Evolutionary conservation across 2,888 invertebrate genomes (phyloP), one percentile per base, ranked within the genome.

Genomic region (Chrysolina haemoptera): DNA sequence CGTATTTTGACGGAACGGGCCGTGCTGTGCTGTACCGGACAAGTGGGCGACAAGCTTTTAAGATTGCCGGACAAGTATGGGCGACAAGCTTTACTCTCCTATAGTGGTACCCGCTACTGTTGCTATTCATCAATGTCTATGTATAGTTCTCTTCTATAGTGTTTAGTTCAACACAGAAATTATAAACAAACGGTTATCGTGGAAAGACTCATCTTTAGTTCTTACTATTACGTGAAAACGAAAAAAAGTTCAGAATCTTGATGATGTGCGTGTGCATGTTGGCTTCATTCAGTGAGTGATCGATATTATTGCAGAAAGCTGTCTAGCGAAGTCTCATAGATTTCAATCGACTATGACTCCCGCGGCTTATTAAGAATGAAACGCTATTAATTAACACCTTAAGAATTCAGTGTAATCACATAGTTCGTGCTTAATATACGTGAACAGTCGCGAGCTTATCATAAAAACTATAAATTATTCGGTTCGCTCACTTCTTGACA

Each of bases 341-440:
- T 59, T 27, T 22, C 27, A 59, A 59, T 59, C 35, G n/a, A 14
- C 27, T 16, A 22, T 35, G 59, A 27, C 22, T 22, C 59, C 59
- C 59, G 40, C 14, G 22, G 67, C 55, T 64, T 43, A 70, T 72
- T 66, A 75, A 73, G 68, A 71, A 76, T 71, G 69, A 53, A 73
- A 64, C 69, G 65, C 20, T 62, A 71, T 73, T 73, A 76, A 76
- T 76, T 73, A 76, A 71, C 76, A 76, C 76, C 73, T 71, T 53
- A 71, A 72, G 73, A 68, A 66, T 71, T 71, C 71, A 66, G 40
- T 3, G 67, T 67, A 67, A 55, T 67, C 67, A 53, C 67, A 67
- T 53, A 55, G 67, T 67, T 67, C 67, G 67, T 67, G 67, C 41
- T 67, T 41, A 53, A 35, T 53, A 67, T 35, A 67, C 53, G 55